Evolutionary conservation across 2,113 vertebrate species (phyloP).

Genomic region (Macquaria ambigua): DNA sequence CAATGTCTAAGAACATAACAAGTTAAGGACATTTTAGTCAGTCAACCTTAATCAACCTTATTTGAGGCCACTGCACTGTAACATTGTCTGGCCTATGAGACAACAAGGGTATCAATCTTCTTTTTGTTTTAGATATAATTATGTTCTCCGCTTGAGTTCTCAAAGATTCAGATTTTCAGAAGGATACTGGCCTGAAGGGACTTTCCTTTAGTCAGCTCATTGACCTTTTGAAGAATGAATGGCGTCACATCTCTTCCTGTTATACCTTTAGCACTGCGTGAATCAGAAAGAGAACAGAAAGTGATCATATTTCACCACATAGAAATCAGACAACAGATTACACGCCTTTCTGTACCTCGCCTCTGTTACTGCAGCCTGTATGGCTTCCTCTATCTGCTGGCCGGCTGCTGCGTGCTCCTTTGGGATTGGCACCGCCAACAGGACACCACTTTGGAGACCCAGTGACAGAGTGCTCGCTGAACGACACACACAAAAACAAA

Average conservation of each 20-base stretch:
- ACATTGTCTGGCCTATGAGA: neutral
- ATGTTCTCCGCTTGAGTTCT: slow-evolving; percentile 1
- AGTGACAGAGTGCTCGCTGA: slow-evolving; percentile 83
- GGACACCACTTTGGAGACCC: slow-evolving; percentile 87
- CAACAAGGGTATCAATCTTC: neutral
- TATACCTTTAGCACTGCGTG: slow-evolving; percentile 82
- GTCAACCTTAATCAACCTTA: neutral
- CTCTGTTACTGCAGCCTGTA: slow-evolving; percentile 85
- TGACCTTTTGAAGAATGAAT: slow-evolving; percentile 88
- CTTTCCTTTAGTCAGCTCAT: slow-evolving; percentile 86
- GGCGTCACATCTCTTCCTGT: slow-evolving; percentile 90
- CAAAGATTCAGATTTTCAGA: slow-evolving; percentile 34
- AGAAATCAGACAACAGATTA: neutral
- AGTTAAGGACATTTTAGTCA: slow-evolving; percentile 45
- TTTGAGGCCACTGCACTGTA: neutral
- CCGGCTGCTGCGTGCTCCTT: slow-evolving; percentile 83
- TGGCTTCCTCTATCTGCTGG: slow-evolving; percentile 86
- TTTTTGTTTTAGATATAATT: slow-evolving; percentile 10
- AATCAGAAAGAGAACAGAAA: slow-evolving; percentile 32
- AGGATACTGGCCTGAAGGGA: slow-evolving; percentile 92
- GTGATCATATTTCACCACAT: rapidly evolving
- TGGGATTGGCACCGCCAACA: slow-evolving; percentile 91
- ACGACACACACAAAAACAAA: slow-evolving; percentile 26
- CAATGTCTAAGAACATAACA: slow-evolving; percentile 84
- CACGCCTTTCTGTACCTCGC: slow-evolving; percentile 79